Evolutionary conservation across 2,113 vertebrate species (phyloP), one percentile per base, ranked within the genome.

Genomic region (Bostrychus sinensis): DNA sequence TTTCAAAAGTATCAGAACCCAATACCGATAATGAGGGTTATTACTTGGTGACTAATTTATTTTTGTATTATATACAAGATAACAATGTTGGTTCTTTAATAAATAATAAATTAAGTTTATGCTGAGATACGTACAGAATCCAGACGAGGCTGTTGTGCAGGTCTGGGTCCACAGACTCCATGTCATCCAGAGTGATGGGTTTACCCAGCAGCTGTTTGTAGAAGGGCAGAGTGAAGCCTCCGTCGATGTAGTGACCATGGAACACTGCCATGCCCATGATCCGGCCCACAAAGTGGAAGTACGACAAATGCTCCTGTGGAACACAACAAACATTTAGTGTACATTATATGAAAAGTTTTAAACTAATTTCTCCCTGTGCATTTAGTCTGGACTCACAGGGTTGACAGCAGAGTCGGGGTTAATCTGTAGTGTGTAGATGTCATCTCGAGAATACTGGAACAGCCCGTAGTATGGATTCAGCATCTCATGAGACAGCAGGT

Each of bases 251-350:
- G 92, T 99, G 97, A 58, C 97, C 96, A 0, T 99, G 97, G 85
- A 99, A 99, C 75, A 99, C 97, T 1, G 96, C 96, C 97, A 99
- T 98, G 14, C 97, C 97, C 97, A 99, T 99, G 78, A 99, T 98
- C 42, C 96, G 91, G 3, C 97, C 97, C 67, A 99, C 97, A 6
- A 99, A 98, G 84, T 99, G 97, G 88, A 99, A 98, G 81, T 99
- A 99, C 0, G 97, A 99, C 82, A 98, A 88, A 78, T 98, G 96
- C 78, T 99, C 96, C 97, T 98, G 72, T n/a, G 84, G 72, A n/a
- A 64, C 37, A 59, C 48, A 63, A 9, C 50, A 53, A 56, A 68
- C 30, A 37, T 8, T 1, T 32, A 32, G 30, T 32, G 5, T n/a
- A n/a, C n/a, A n/a, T n/a, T n/a, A n/a, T n/a, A n/a, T n/a, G n/a